Evolutionary conservation across 2,797 vertebrate species (phyloP), one percentile per base, ranked within the genome.

Genomic region (Synanceia verrucosa): DNA sequence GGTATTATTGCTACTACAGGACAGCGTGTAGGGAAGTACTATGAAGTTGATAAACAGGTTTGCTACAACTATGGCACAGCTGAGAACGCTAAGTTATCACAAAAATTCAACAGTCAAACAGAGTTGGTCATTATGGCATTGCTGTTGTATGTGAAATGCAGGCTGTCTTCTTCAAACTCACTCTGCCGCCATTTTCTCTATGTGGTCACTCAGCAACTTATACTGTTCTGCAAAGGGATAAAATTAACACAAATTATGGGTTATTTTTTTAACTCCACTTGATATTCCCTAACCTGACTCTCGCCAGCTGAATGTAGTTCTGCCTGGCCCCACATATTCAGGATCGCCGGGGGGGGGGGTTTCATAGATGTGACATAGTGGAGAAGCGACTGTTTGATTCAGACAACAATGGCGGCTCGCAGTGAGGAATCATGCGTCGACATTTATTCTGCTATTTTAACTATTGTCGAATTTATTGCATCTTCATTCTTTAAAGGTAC

Each of bases 191-290:
- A 97, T 98, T 88, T 96, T 96, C 82, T 99, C 96, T 3, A 99
- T 98, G 93, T 99, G 96, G 70, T 98, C 97, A 0, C 91, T 97
- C 73, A 99, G 95, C 84, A 98, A 90, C 93, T 98, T 98, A 94
- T 96, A 96, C 79, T 99, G 97, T 85, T 99, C 98, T 99, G 91
- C 5, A 88, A 82, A 81, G 48, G 41, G 6, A 34, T 23, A 1
- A 41, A 6, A 43, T 3, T 43, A 23, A 36, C 34, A 55, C 13
- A 23, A 4, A 36, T 4, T 18, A 58, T 9, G 14, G 9, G 11
- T 41, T 24, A 24, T 21, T 37, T 41, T n/a, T 9, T 16, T 8
- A 24, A 33, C 31, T 29, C 9, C 46, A 51, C 23, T 4, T 13
- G 11, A 11, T 41, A n/a, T n/a, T 41, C 39, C 18, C 18, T n/a